Base-by-base conservation (phyloP, 1,140 invertebrate genomes). In the Anoplolepis gracilipes region DNA sequence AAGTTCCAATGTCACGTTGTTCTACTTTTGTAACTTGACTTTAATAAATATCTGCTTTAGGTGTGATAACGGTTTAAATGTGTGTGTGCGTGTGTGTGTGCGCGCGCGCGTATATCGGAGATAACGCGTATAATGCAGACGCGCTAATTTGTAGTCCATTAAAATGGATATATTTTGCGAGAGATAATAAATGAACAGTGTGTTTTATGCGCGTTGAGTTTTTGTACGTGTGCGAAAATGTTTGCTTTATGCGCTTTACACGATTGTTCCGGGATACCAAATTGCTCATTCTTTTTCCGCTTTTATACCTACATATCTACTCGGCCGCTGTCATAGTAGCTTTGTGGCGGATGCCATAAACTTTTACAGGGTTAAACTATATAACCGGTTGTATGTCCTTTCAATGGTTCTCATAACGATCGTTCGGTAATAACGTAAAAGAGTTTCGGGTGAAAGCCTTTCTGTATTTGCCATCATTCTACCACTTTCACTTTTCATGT, bases 111-210 rank as follows among this genome's bases (percentile, higher is more conserved):
- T 30, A 77, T 61, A 77, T 75, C 7, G 62, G 36, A 30, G 64
- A 36, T 19, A 70, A 39, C 46, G 77, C 62, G 6, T 67, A 65
- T 36, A 55, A 55, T 65, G 30, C 30, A 70, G 55, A 22, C 75
- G 75, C 59, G 30, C 42, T 69, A 79, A 55, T 79, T 70, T 79
- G 64, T 57, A 69, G 55, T 77, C 57, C 59, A 77, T 64, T 77
- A 77, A 77, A 69, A 79, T 55, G 46, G 25, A 55, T 55, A 39
- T 39, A 69, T 79, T 79, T 55, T 28, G 64, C 59, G 46, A 55
- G 46, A 53, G 64, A 55, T 70, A 69, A 79, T 55, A 55, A 79
- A 55, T 65, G 75, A 65, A 49, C 46, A 46, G 75, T 19, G 75
- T 77, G 46, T 70, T 70, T 53, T 57, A 49, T 53, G 69, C 28